Base-by-base conservation (phyloP, 2,888 invertebrate genomes). In the Melolontha melolontha region DNA sequence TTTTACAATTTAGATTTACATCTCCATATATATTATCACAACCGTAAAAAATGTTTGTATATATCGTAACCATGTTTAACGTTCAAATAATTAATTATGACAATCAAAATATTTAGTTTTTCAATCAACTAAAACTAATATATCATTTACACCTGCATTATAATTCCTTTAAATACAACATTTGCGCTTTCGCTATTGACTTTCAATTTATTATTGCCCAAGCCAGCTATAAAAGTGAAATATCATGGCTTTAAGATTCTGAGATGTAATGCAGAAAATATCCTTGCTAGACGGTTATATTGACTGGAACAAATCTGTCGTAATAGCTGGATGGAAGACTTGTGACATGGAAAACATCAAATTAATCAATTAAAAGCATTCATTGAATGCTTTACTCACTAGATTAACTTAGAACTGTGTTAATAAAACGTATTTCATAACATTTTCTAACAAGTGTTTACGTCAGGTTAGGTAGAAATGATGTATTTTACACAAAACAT, bases 261-360 rank as follows among this genome's bases (percentile, higher is more conserved):
- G 22, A 22, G 22, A 22, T 4, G 22, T 22, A 22, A 22, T 22
- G 22, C 22, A 22, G 22, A 22, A 22, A 52, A 52, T 34, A 27
- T 51, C 17, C 29, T 10, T 16, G 2, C 7, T n/a, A 39, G 52
- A 52, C 52, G 22, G 34, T 52, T 52, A 52, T 52, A 52, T 52
- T 52, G 52, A 52, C 52, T 52, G 52, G 52, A 52, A 52, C 52
- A 52, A 52, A 52, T 52, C 34, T 39, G 12, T 39, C 12, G 34
- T 52, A 14, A 52, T 52, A 29, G 16, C 12, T 34, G 50, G 22
- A n/a, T 27, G 22, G 16, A 8, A 22, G 22, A 14, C 34, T 52
- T 34, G 39, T 39, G 39, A 34, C 52, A 39, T 34, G 52, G 29
- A 39, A 52, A 14, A n/a, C 39, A 39, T 14, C 10, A 14, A 52